These are phyloP conservation scores for Aphrophora alni DNA, from an alignment of 2,888 invertebrate genomes.

Conservation along the genomic window DNA sequence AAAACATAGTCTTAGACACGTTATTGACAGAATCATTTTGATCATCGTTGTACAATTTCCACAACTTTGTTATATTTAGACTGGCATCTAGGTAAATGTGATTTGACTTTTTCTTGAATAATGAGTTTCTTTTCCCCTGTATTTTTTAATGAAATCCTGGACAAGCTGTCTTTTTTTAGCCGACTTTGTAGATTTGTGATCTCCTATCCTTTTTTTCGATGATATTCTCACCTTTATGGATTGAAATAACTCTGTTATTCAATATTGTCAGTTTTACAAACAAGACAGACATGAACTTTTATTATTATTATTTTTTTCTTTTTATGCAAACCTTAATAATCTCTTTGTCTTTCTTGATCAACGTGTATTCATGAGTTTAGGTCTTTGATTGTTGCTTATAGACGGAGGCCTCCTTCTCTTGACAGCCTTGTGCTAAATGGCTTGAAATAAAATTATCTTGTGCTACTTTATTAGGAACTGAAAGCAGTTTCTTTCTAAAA, in stretches of 20 bases:
- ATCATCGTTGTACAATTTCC: background rate
- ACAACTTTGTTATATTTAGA: background rate
- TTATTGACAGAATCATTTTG: background rate
- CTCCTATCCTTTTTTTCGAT: background rate
- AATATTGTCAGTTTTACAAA: background rate
- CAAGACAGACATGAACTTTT: slow-evolving; percentile 9
- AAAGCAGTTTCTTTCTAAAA: too few species aligned
- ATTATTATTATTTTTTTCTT: too few species aligned
- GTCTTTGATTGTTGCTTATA: too few species aligned
- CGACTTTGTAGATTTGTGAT: background rate
- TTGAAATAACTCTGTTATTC: background rate
- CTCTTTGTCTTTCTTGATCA: background rate
- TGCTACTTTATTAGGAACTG: slow-evolving; percentile 7
- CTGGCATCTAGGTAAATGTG: background rate
- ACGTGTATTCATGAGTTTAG: too few species aligned
- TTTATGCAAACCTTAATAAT: background rate
- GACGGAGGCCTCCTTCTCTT: slow-evolving; percentile 17
- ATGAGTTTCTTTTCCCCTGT: background rate
- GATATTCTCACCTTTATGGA: background rate
- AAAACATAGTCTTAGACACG: too few species aligned
- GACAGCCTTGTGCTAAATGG: background rate
- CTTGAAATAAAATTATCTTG: slow-evolving; percentile 21
- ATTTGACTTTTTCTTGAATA: background rate
- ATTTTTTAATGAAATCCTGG: background rate
- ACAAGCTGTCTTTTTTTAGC: background rate